These are phyloP conservation scores for Rhingia campestris DNA, from an alignment of 2,888 invertebrate genomes.

Conservation along the genomic window DNA sequence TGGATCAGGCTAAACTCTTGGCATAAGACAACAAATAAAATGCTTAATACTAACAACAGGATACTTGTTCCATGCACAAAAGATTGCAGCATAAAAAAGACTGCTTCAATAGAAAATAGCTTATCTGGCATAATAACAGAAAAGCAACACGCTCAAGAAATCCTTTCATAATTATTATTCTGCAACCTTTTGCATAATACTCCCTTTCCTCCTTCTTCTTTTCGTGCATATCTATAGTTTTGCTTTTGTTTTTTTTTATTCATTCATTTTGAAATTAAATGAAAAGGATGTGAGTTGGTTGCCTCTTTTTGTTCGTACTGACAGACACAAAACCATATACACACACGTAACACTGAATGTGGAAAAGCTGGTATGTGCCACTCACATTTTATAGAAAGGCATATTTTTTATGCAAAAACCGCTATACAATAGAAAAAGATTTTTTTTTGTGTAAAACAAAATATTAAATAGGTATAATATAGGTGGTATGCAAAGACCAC, in stretches of 20 bases:
- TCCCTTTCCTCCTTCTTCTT: slow-evolving; percentile 32
- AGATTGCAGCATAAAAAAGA: slow-evolving; percentile 57
- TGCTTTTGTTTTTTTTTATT: not conserved
- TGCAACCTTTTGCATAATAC: slow-evolving; percentile 61
- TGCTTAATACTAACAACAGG: slow-evolving; percentile 60
- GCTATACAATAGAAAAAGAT: not conserved
- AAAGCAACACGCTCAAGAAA: slow-evolving; percentile 65
- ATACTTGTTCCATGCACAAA: slow-evolving; percentile 53
- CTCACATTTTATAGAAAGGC: slow-evolving; percentile 34
- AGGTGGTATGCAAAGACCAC: too few relatives aligned
- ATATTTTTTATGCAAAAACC: slow-evolving; percentile 18
- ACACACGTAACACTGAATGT: slow-evolving; percentile 7
- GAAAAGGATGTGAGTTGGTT: slow-evolving; percentile 22
- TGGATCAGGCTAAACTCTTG: slow-evolving; percentile 41
- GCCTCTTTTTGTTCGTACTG: slow-evolving; percentile 18
- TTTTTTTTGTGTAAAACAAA: not conserved
- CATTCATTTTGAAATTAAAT: slow-evolving; percentile 58
- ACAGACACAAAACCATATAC: not conserved
- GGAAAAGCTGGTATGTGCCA: slow-evolving; percentile 27
- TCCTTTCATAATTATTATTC: slow-evolving; percentile 70
- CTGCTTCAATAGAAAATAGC: slow-evolving; percentile 62
- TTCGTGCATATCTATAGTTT: slow-evolving; percentile 9
- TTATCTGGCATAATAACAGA: slow-evolving; percentile 65
- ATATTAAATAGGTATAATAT: too few relatives aligned
- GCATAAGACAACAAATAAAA: slow-evolving; percentile 12